Percentiles rank a stretch among this genome's conserved stretches.
Conservation (phyloP, 2,797 vertebrate genomes). For the Halcyon leucocephala region DNA sequence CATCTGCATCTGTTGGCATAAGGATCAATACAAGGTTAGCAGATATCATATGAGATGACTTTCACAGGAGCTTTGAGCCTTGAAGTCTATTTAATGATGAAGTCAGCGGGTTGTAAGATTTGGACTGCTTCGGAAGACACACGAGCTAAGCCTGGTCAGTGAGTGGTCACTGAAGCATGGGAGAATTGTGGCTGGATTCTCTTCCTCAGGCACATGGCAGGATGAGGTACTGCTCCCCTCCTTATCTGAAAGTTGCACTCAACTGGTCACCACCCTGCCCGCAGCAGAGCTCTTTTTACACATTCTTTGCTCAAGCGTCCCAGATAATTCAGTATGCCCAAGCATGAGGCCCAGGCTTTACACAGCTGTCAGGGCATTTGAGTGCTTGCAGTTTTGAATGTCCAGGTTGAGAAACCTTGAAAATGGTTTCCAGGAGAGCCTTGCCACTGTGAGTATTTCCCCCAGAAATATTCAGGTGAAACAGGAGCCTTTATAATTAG, state of each 20-base stretch:
- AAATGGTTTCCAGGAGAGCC: not conserved
- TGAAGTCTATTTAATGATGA: not conserved
- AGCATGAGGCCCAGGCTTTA: not conserved
- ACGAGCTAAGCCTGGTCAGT: not conserved
- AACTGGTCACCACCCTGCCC: not conserved
- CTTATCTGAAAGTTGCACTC: constrained; percentile 15
- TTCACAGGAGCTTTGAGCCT: not conserved
- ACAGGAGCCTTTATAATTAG: not conserved
- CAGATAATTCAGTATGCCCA: not conserved
- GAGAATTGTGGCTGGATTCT: not conserved
- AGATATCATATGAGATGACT: not conserved
- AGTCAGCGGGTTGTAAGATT: not conserved
- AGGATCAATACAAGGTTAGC: not conserved
- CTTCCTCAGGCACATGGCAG: not conserved
- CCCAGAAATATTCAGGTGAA: not conserved
- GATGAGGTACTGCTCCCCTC: not conserved
- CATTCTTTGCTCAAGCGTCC: not conserved
- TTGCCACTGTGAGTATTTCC: not conserved
- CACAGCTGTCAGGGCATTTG: not conserved
- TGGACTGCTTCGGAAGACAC: not conserved
- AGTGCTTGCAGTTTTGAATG: not conserved
- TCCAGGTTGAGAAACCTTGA: not conserved
- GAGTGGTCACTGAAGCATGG: not conserved
- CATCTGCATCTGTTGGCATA: not conserved
- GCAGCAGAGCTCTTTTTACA: not conserved